Base-by-base conservation (phyloP, 2,113 vertebrate genomes). In the Hypanus sabinus region DNA sequence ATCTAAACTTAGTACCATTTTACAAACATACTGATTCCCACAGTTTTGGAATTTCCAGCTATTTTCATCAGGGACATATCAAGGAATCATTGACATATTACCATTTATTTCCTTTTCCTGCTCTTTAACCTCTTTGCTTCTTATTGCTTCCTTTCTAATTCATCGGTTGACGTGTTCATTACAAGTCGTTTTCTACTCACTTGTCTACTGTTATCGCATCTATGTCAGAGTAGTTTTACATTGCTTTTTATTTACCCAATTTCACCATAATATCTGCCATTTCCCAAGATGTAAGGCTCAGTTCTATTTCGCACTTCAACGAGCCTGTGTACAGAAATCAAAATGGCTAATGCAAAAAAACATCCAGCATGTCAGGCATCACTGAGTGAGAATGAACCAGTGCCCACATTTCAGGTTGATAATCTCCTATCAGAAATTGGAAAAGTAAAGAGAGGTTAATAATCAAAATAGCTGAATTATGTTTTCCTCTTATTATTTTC, bases 401-500 rank as follows among this genome's bases (percentile, higher is more conserved):
- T 22, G 71, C 22, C 24, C 18, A 73, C 71, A 73, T 73, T 73
- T 73, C 71, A 2, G 22, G 18, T 22, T 22, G 20, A 73, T 73
- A 20, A 20, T 73, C 71, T 73, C 71, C 1, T 24, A 73, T 5
- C 22, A 73, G 71, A 73, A 20, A 73, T 24, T 16, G 71, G 22
- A 73, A 73, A 73, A 65, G 62, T 65, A 65, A 65, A 68, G 85
- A 90, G 65, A 85, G 24, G 0, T 2, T 55, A 57, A 90, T 10
- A 90, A 90, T 33, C 85, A 90, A 90, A 90, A 90, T 65, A 62
- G 65, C n/a, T 33, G 60, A 65, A 65, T 88, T 62, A 33, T 90
- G 57, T 65, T 36, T 90, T 30, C 60, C 6, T 65, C 30, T 90
- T 36, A 5, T 16, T 90, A 65, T 90, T 90, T 20, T 20, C 83